phyloP scores from a whole-genome alignment of 2,797 vertebrate species.

The Bradypus variegatus region DNA sequence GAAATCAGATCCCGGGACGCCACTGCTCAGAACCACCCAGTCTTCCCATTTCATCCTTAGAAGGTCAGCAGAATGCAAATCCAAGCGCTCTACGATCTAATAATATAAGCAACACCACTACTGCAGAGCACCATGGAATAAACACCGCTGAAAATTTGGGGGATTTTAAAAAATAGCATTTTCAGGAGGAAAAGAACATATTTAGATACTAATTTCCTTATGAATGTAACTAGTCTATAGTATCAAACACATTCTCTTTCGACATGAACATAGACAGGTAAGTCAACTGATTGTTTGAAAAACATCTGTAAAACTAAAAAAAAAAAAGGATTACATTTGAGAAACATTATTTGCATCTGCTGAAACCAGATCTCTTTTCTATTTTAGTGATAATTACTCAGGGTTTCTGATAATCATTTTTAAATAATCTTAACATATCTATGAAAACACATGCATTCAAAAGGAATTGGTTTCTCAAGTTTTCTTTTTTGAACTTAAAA shows the following conservation, averaged over 20 bases:
- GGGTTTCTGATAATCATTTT: not conserved
- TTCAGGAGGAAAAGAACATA: not conserved
- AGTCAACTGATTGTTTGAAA: not conserved
- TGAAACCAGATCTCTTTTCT: not conserved
- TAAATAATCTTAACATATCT: not conserved
- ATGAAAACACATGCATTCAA: not conserved
- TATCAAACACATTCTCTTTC: not conserved
- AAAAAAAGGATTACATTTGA: not conserved
- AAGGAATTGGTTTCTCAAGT: not conserved
- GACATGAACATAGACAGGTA: not conserved
- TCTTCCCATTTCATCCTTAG: not conserved
- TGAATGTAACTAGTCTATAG: not conserved
- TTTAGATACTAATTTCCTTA: not conserved
- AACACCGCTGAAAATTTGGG: not conserved
- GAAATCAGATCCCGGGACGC: rapidly evolving
- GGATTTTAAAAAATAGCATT: constrained; percentile 2
- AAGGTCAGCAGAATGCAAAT: not conserved
- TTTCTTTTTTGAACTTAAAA: not conserved
- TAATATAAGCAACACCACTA: not conserved
- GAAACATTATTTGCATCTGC: not conserved
- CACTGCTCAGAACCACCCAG: not conserved
- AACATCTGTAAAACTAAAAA: not conserved
- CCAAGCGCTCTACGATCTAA: not conserved
- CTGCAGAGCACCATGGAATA: not conserved
- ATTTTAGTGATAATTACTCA: not conserved